A percentile compares a stretch with the other conserved stretches of the same genome.
Conservation (phyloP, 2,888 invertebrate genomes). For the Aporophyla nigra region DNA sequence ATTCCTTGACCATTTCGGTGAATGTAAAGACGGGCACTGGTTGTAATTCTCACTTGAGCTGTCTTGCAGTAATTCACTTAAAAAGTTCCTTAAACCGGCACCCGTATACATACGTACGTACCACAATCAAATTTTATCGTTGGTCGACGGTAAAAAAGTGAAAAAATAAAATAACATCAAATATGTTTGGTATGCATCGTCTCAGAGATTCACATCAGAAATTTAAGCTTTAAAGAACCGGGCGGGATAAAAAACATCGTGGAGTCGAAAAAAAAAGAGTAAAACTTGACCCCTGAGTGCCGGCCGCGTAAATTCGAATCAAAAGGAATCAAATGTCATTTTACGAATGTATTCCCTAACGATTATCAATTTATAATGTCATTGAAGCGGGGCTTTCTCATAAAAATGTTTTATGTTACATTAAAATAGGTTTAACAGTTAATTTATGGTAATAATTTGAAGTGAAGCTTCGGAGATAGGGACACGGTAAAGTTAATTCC, state of each 20-base stretch:
- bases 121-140: slow-evolving; percentile 83
- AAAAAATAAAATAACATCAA: slow-evolving; percentile 86
- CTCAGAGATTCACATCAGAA: slow-evolving; percentile 89
- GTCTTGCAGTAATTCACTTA: slow-evolving; percentile 70
- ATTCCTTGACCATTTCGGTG: slow-evolving; percentile 54
- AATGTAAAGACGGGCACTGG: slow-evolving; percentile 53
- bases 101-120: slow-evolving; percentile 70
- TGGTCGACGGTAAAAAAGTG: slow-evolving; percentile 74
- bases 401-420: slow-evolving; percentile 71
- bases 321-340: slow-evolving; percentile 89
- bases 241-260: slow-evolving; percentile 77
- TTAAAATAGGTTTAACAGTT: slow-evolving; percentile 54
- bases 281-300: slow-evolving; percentile 79
- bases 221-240: slow-evolving; percentile 87
- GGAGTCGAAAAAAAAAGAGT: slow-evolving; percentile 70
- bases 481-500: slow-evolving; percentile 16
- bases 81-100: slow-evolving; percentile 71
- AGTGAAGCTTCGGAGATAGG: slow-evolving; percentile 21
- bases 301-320: slow-evolving; percentile 89
- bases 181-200: slow-evolving; percentile 89
- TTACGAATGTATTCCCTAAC: slow-evolving; percentile 80
- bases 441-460: slow-evolving; percentile 45
- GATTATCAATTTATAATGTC: slow-evolving; percentile 78
- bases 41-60: slow-evolving; percentile 79
- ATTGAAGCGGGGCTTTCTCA: slow-evolving; percentile 69